phyloP scores from a whole-genome alignment of 1,140 invertebrate genomes.

The Anastatus disparis region DNA sequence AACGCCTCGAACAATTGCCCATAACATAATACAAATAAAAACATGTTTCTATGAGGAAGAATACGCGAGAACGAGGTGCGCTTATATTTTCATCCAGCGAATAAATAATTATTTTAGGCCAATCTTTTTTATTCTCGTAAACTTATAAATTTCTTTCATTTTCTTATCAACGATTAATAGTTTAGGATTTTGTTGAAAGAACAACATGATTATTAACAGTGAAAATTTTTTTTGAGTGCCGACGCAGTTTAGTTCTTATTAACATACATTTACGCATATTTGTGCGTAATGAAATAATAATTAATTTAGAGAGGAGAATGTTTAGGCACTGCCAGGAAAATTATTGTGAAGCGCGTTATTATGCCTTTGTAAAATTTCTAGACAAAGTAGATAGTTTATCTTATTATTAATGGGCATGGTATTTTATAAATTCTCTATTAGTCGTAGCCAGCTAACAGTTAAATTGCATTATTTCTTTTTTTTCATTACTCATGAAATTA shows the following conservation, averaged over 20 bases:
- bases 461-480: slow-evolving; percentile 23
- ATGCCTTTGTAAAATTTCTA: slow-evolving; percentile 22
- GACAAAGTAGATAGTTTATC: slow-evolving; percentile 20
- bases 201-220: slow-evolving; percentile 18
- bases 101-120: slow-evolving; percentile 32
- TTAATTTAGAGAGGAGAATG: slow-evolving; percentile 14
- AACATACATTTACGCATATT: slow-evolving; percentile 23
- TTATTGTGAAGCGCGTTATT: slow-evolving; percentile 23
- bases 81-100: slow-evolving; percentile 29
- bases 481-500: slow-evolving; percentile 31
- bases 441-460: slow-evolving; percentile 18
- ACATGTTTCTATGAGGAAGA: slow-evolving; percentile 24
- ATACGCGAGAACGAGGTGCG: slow-evolving; percentile 6
- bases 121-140: slow-evolving; percentile 24
- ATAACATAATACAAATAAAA: slow-evolving; percentile 18
- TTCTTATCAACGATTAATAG: slow-evolving; percentile 15
- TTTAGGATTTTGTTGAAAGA: slow-evolving; percentile 17
- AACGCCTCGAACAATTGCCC: slow-evolving; percentile 30
- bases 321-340: slow-evolving; percentile 38
- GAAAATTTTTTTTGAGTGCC: slow-evolving; percentile 3
- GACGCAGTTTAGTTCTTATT: slow-evolving; percentile 5
- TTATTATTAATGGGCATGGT: slow-evolving; percentile 18
- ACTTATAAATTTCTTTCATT: slow-evolving; percentile 15
- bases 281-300: slow-evolving; percentile 33
- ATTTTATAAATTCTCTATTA: slow-evolving; percentile 37